Base-by-base conservation (phyloP, 2,113 vertebrate species). In the Porphyrio hochstetteri region DNA sequence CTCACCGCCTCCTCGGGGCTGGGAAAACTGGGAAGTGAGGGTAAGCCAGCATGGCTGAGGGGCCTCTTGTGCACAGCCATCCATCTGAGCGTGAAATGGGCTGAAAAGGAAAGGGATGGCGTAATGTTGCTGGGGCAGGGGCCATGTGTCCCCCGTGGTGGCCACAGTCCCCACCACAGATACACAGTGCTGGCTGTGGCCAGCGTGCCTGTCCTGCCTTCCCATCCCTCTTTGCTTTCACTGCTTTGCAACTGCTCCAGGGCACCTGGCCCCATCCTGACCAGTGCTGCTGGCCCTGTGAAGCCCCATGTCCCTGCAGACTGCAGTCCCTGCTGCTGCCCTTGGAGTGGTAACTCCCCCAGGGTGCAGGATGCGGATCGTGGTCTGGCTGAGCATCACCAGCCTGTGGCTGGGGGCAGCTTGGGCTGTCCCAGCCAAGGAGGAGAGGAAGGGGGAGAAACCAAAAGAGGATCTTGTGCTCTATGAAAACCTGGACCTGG, bases 341-440 rank as follows among this genome's bases (percentile, higher is more conserved):
- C 59, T 40, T 1, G 1, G 44, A 69, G 23, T 2, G 0, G 65
- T 59, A 72, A 50, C 28, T 44, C 40, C 0, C 0, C 15, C 13
- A 0, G 13, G 93, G 77, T 2, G 13, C 91, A 72, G 88, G 81
- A 98, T 97, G 97, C 25, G 46, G 93, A 40, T 50, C 40, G 64
- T 53, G 64, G 57, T 55, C n/a, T 77, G 93, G 91, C 82, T 97
- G 84, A 81, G 64, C 10, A 48, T 98, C 23, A 17, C 95, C 67
- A 36, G 28, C 33, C 81, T 98, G 79, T 55, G 85, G n/a, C 72
- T 97, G 60, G 89, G 59, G 35, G 33, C 92, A n/a, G 67, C 75
- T 2, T 38, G 77, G 76, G 87, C 96, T 24, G 64, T 81, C 5
- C 94, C 97, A 13, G 89, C 77, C 36, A 28, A 53, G 64, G 86